Percentiles rank a stretch among this genome's conserved stretches.
Conservation (phyloP, 30 jellyfish, hydroid and myxozoan species). For the Aurelia aurita complex sp. Pacific region DNA sequence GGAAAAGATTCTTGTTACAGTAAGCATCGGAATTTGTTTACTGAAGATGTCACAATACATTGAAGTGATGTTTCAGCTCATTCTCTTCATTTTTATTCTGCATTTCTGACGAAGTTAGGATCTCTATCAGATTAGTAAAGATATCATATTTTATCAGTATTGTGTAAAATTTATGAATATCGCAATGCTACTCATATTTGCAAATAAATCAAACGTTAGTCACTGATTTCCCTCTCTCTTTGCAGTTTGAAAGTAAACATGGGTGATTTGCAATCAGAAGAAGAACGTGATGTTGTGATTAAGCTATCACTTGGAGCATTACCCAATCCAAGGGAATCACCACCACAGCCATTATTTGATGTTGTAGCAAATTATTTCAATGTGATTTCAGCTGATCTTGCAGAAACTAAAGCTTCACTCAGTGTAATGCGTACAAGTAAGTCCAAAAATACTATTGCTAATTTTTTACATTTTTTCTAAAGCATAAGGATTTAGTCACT, state of each 20-base stretch:
- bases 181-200: too few relatives aligned
- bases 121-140: too few relatives aligned
- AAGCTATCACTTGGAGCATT: constrained; percentile 64
- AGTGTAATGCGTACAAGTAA: constrained; percentile 75
- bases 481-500: too few relatives aligned
- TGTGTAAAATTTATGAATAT: too few relatives aligned
- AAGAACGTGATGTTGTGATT: constrained; percentile 82
- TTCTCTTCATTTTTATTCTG: too few relatives aligned
- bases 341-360: constrained; percentile 77
- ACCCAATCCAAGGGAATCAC: constrained; percentile 45
- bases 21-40: too few relatives aligned
- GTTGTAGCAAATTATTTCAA: constrained; percentile 69
- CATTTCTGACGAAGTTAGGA: too few relatives aligned
- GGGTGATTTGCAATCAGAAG: constrained; percentile 95
- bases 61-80: too few relatives aligned
- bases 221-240: not conserved
- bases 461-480: too few relatives aligned
- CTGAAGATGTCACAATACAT: too few relatives aligned
- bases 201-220: not conserved
- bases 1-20: too few relatives aligned
- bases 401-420: constrained; percentile 12
- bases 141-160: too few relatives aligned
- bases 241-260: constrained; percentile 78
- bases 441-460: not conserved
- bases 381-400: constrained; percentile 52